Base-by-base conservation (phyloP, 2,113 vertebrate species). In the Apus apus region DNA sequence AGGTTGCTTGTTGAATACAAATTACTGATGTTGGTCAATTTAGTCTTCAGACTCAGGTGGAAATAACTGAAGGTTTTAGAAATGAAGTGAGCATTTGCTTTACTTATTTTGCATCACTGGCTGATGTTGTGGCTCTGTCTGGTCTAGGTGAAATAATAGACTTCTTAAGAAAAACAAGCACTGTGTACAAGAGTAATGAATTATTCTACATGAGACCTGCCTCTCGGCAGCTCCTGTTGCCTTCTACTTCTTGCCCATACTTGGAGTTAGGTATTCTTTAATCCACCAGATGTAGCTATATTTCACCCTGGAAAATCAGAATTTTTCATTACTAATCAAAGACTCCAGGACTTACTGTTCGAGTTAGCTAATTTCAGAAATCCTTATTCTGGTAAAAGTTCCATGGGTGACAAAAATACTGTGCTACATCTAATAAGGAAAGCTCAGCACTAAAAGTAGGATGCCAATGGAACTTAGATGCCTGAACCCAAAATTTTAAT, bases 1-100 rank as follows among this genome's bases (percentile, higher is more conserved):
- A 93, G 61, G 80, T 92, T 60, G 19, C 43, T 45, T 34, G 20
- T 68, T 86, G 85, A 87, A 94, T 92, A 81, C 65, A 85, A 81
- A 94, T 91, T 79, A 48, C 56, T 79, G 36, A 34, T 50, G 17
- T 43, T 8, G 3, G 20, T 58, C 45, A 45, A 4, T 75, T 93
- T 43, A 51, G n/a, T 58, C 27, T 61, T 51, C 54, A 70, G 23
- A 22, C 53, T 82, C 57, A 79, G 86, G 50, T 83, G 65, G 54
- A 91, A 96, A 57, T 72, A 60, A 93, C 14, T 62, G 26, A 25
- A 82, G 36, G 70, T 60, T 85, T 91, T 76, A 76, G 46, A 71
- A 90, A 46, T 0, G 7, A 60, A 15, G 6, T 62, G 48, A 61
- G 15, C 16, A 7, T 73, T 81, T 82, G 18, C 85, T 92, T 77